Evolutionary conservation across 2,113 vertebrate genomes (phyloP), one percentile per base, ranked within the genome.

Genomic region (Desmodus rotundus): DNA sequence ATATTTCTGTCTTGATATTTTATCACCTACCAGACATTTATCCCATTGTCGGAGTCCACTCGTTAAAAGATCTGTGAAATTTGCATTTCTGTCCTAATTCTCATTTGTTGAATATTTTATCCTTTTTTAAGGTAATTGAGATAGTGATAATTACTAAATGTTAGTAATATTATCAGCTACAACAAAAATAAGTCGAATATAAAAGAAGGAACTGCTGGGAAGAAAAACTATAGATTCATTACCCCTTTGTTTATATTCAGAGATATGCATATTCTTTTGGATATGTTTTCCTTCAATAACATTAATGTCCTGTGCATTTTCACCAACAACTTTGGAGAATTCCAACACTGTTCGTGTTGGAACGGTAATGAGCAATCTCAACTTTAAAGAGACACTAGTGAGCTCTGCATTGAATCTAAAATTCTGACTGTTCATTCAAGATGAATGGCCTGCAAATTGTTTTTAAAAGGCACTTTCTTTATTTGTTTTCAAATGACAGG

Each of bases 361-460:
- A n/a, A n/a, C n/a, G n/a, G n/a, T 74, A 73, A 88, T 82, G 92
- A 98, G 76, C 11, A 83, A 77, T 96, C 5, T 88, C 74, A 95
- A 11, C 58, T 98, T 89, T 97, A 97, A 97, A 97, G 19, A 19
- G 67, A 1, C 50, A 56, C 43, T 97, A 97, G 96, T 93, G 92
- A 98, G n/a, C 56, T 87, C 45, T 72, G 56, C 92, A 89, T 76
- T 93, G 67, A 98, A 94, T 97, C 67, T 96, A 74, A 97, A 98
- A 97, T 96, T 95, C 77, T 98, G 65, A 97, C 67, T 97, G 43
- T 92, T 98, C 82, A 96, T 93, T 89, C 61, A 97, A 97, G 97
- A 98, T 87, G 36, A 70, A 94, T 92, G 98, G 54, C 72, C 96
- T 96, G 82, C 17, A 98, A 98, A 98, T 96, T 97, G 52, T 96